Conservation (phyloP, 2,797 vertebrate species). For the Craterocephalus amniculus region DNA sequence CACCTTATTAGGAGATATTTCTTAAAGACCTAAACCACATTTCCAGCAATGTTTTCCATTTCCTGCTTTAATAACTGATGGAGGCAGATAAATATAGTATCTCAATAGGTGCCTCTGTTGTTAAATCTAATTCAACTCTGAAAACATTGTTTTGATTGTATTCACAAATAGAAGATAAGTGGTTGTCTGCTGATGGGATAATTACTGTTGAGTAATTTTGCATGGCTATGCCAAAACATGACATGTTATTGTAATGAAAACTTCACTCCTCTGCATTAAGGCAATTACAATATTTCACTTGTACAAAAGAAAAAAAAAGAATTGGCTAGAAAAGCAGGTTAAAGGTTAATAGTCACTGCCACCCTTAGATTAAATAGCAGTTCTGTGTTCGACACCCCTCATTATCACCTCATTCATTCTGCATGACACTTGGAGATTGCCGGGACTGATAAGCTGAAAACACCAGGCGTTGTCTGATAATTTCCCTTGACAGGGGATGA, state of each 20-base stretch:
- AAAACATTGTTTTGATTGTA: background rate
- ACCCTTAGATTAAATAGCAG: constrained; percentile 14
- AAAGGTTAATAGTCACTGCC: constrained; percentile 12
- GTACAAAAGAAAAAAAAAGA: background rate
- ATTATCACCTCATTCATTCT: constrained; percentile 42
- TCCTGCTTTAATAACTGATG: background rate
- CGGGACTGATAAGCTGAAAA: constrained; percentile 36
- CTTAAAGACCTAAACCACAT: no score
- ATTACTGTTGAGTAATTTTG: constrained; percentile 1
- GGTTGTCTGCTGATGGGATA: background rate
- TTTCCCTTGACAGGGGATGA: constrained; percentile 47
- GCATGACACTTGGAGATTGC: constrained; percentile 26
- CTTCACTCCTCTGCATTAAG: background rate
- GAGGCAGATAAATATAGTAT: background rate
- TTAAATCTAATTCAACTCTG: background rate
- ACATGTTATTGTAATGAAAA: background rate
- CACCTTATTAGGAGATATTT: no score
- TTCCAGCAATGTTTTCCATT: background rate
- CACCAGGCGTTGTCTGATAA: constrained; percentile 28
- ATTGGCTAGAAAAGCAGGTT: background rate
- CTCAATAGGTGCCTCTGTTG: background rate
- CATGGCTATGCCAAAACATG: background rate
- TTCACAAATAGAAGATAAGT: background rate
- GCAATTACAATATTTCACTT: background rate
- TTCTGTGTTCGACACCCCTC: constrained; percentile 24